A percentile compares a stretch with the other conserved stretches of the same genome.
Conservation (phyloP, 2,888 invertebrate species). For the Netelia fuscicornis region DNA sequence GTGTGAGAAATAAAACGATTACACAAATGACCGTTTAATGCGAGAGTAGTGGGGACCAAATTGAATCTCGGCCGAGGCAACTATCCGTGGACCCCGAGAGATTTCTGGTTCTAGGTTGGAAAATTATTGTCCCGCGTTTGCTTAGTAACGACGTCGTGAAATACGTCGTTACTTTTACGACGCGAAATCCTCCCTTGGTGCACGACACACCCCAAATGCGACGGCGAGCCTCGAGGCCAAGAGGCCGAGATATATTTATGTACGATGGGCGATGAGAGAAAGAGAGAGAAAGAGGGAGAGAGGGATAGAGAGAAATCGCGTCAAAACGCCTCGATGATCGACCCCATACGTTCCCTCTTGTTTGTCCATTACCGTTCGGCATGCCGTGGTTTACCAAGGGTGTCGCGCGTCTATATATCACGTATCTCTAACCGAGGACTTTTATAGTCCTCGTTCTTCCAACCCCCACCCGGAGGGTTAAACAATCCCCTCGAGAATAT, state of each 20-base stretch:
- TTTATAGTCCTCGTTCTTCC: background rate
- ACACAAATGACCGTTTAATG: conserved; percentile 77
- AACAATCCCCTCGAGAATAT: conserved; percentile 69
- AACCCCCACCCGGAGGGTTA: conserved; percentile 7
- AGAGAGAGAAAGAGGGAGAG: conserved; percentile 6
- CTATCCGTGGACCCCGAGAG: conserved; percentile 74
- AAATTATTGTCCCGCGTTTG: conserved; percentile 74
- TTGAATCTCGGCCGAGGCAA: conserved; percentile 80
- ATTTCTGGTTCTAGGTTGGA: conserved; percentile 46
- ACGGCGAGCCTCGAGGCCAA: conserved; percentile 52
- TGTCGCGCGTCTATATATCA: conserved; percentile 58
- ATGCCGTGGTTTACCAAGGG: conserved; percentile 78
- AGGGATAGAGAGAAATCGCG: conserved; percentile 49
- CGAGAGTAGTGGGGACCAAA: conserved; percentile 75
- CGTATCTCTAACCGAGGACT: conserved; percentile 10
- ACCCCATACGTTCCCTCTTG: conserved; percentile 78
- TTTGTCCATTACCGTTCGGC: conserved; percentile 81
- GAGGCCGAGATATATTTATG: conserved; percentile 27
- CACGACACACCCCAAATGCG: conserved; percentile 73
- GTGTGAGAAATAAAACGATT: conserved; percentile 70
- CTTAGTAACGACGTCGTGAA: background rate
- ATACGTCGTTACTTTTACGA: conserved; percentile 72
- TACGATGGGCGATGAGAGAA: background rate
- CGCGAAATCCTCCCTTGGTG: conserved; percentile 48
- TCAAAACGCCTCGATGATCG: conserved; percentile 72